Conservation (phyloP, 2,888 invertebrate species). For the Ectemnius cavifrons region DNA sequence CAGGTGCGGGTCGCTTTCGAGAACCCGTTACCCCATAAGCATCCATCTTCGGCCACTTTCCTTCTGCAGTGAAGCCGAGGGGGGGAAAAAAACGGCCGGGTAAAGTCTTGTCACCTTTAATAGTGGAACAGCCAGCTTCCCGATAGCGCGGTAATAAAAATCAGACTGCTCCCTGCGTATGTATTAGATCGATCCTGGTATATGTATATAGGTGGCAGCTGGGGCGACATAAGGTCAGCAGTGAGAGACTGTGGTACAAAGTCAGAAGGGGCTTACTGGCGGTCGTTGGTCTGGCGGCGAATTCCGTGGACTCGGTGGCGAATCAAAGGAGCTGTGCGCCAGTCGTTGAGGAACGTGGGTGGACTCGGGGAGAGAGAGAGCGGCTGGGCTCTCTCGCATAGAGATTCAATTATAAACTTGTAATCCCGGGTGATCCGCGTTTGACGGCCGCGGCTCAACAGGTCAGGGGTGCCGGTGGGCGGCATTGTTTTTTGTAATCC, state of each 20-base stretch:
- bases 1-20: conserved; percentile 54
- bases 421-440: conserved; percentile 72
- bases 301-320: neutral
- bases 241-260: no score
- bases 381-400: conserved; percentile 57
- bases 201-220: no score
- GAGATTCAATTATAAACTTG: conserved; percentile 73
- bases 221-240: no score
- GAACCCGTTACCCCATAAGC: conserved; percentile 46
- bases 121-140: no score
- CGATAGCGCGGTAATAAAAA: no score
- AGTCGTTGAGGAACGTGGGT: conserved; percentile 38
- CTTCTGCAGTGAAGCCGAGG: conserved; percentile 28
- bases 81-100: conserved; percentile 2
- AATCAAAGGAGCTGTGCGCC: conserved; percentile 8
- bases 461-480: conserved; percentile 70
- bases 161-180: no score
- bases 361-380: conserved; percentile 54
- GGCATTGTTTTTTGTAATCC: conserved; percentile 72
- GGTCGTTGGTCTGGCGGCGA: neutral
- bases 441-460: conserved; percentile 71
- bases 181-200: no score
- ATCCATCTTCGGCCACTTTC: conserved; percentile 46
- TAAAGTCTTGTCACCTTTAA: no score
- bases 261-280: no score